These are phyloP conservation scores for Oplegnathus fasciatus DNA, from an alignment of 2,113 vertebrate species.

Conservation along the genomic window DNA sequence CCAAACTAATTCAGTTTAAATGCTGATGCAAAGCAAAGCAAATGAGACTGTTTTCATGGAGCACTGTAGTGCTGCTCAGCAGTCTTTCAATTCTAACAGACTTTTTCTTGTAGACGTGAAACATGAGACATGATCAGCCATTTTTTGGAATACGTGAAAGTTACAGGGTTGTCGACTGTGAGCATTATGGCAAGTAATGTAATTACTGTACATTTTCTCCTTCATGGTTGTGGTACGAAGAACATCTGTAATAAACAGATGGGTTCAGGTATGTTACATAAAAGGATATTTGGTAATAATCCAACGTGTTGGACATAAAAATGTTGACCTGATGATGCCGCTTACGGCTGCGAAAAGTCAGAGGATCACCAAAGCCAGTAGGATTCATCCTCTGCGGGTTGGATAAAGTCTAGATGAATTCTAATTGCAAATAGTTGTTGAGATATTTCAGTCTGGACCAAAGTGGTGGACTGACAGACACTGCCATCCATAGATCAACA, in stretches of 20 bases:
- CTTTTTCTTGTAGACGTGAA: not conserved
- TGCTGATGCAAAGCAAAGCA: slow-evolving; percentile 35
- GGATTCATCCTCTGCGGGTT: not conserved
- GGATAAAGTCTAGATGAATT: too few species aligned
- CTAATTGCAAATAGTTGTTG: too few species aligned
- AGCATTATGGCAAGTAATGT: not conserved
- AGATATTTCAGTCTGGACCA: too few species aligned
- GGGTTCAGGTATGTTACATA: not conserved
- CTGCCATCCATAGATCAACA: too few species aligned
- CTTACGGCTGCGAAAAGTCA: too few species aligned
- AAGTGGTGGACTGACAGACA: not conserved
- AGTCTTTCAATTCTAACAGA: slow-evolving; percentile 3
- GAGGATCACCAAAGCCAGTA: not conserved
- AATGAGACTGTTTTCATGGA: not conserved
- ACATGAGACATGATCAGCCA: not conserved
- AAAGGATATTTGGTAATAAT: too few species aligned
- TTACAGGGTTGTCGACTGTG: not conserved
- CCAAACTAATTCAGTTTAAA: slow-evolving; percentile 12
- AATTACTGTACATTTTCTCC: not conserved
- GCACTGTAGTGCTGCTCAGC: not conserved
- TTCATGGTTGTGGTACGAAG: not conserved
- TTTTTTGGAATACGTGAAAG: not conserved
- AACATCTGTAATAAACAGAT: not conserved
- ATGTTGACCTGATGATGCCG: too few species aligned
- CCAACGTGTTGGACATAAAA: too few species aligned